Evolutionary conservation across 2,113 vertebrate species (phyloP), one percentile per base, ranked within the genome.

Genomic region (Malurus cyaneus): DNA sequence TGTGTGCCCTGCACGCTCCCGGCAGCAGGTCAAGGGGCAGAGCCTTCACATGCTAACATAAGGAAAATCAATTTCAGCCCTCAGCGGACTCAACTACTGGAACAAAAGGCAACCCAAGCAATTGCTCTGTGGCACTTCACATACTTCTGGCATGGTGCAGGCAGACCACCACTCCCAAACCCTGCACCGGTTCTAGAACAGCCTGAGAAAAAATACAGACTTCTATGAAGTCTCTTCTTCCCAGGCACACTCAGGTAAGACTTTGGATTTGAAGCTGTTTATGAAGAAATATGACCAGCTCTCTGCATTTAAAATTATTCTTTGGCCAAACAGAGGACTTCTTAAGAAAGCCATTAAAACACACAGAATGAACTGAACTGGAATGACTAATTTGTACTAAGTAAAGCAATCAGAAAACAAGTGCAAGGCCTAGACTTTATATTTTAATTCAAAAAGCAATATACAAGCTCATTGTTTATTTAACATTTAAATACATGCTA

Each of bases 31-130:
- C 94, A 96, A 92, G 88, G 87, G 85, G 62, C 94, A 64, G 52
- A 88, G 86, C 93, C 95, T 96, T 96, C 88, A 83, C 92, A 91
- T 80, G 81, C 85, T 87, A 97, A 96, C 86, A 61, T 83, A 94
- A 96, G 96, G 91, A 97, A 98, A 97, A 98, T 97, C 97, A 97
- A 96, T 97, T 97, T 97, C 94, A 96, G 86, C 96, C 94, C 96
- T 98, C 96, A 88, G 76, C n/a, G 59, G 97, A 96, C 88, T 88
- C 96, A 95, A 92, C 83, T 89, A 64, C 77, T 92, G 87, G 91
- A 91, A 92, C 90, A 85, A 93, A 95, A 97, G 93, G 96, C 96
- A 97, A 95, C 94, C 61, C 95, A 95, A 89, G 97, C 95, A 96
- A 93, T 96, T 97, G 91, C 92, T 96, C 94, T 36, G 25, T 97